A percentile compares a stretch with the other conserved stretches of the same genome.
Evolutionary conservation across 2,888 invertebrate species (phyloP).

Genomic region (Nephrocerus scutellatus): DNA sequence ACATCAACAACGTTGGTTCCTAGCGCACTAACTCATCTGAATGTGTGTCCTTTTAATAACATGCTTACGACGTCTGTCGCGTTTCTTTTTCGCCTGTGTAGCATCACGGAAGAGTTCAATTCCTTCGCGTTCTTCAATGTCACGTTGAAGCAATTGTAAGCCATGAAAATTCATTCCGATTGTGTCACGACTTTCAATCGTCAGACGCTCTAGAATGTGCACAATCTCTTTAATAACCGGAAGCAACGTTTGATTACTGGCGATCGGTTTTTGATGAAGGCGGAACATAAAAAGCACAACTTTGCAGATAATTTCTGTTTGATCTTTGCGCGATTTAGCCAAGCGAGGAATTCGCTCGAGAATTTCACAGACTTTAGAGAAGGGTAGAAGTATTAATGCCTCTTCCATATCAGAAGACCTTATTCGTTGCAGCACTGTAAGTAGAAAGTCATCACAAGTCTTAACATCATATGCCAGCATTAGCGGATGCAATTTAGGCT

Average conservation of each 20-base stretch:
- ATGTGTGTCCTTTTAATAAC: constrained; percentile 36
- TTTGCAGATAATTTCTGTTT: constrained; percentile 70
- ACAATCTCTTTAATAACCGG: constrained; percentile 36
- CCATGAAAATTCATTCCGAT: constrained; percentile 82
- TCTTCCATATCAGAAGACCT: constrained; percentile 88
- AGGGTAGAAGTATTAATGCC: constrained; percentile 76
- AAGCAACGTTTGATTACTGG: constrained; percentile 62
- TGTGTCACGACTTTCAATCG: constrained; percentile 57
- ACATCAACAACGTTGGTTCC: no score
- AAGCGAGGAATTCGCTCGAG: constrained; percentile 64
- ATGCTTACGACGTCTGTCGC: constrained; percentile 50
- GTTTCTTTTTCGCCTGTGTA: constrained; percentile 55
- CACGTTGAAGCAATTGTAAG: constrained; percentile 66
- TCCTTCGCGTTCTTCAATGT: constrained; percentile 67
- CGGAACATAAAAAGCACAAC: constrained; percentile 69
- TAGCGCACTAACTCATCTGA: constrained; percentile 32
- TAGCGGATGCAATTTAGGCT: constrained; percentile 61
- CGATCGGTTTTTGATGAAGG: constrained; percentile 72
- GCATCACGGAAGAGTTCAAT: constrained; percentile 74
- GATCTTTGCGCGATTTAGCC: constrained; percentile 57
- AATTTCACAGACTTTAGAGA: constrained; percentile 71
- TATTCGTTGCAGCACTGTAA: constrained; percentile 71
- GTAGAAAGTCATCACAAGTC: constrained; percentile 70
- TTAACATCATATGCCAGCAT: constrained; percentile 73
- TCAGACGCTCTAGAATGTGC: constrained; percentile 30